Evolutionary conservation across 2,113 vertebrate species (phyloP).

Genomic region (Lycaon pictus): DNA sequence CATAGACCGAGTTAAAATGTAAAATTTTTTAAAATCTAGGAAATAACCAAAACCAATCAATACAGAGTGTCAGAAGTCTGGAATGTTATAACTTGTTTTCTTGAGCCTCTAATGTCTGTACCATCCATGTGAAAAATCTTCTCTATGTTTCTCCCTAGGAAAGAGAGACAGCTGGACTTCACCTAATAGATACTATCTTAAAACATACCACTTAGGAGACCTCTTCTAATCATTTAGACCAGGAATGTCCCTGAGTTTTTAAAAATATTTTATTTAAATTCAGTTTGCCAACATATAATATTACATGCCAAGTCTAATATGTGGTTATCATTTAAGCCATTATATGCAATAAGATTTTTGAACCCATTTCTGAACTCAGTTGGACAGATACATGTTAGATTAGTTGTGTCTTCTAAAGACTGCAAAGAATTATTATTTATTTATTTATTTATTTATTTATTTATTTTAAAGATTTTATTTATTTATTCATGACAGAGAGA

Average conservation of each 20-base stretch:
- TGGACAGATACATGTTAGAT: neutral
- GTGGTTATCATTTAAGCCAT: neutral
- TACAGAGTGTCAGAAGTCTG: neutral
- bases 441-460: no score
- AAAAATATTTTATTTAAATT: no score
- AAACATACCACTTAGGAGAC: neutral
- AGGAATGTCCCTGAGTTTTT: neutral
- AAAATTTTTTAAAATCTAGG: constrained; percentile 14
- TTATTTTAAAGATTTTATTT: no score
- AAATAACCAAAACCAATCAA: neutral
- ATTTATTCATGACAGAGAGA: no score
- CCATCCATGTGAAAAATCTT: neutral
- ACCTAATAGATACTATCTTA: neutral
- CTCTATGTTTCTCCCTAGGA: neutral
- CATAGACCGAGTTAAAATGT: neutral
- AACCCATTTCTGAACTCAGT: neutral
- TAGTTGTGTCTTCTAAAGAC: neutral
- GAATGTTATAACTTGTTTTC: neutral
- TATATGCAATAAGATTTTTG: neutral
- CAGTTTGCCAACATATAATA: no score
- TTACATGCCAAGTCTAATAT: neutral
- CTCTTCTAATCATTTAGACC: neutral
- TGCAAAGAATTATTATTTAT: neutral
- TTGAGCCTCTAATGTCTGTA: neutral
- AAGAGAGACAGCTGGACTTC: neutral